Percentiles rank a stretch among this genome's conserved stretches.
phyloP scores from a whole-genome alignment of 2,797 vertebrate species.

The Falco columbarius region DNA sequence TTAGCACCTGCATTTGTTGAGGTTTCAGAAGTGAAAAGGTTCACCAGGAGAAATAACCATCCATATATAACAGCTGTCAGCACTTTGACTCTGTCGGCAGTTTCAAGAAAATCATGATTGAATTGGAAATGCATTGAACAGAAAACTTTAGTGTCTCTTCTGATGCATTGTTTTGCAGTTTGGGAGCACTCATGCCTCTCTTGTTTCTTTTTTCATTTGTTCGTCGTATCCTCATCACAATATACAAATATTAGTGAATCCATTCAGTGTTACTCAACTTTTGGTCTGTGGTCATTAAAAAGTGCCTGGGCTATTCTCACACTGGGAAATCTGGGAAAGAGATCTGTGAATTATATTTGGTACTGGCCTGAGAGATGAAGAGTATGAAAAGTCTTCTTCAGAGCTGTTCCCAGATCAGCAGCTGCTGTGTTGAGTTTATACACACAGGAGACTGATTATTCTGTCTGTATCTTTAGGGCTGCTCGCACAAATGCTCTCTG shows the following conservation, averaged over 20 bases:
- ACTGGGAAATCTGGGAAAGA: not conserved
- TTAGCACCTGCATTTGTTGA: not conserved
- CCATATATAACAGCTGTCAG: not conserved
- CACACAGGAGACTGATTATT: not conserved
- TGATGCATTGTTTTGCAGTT: not conserved
- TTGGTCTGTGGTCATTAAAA: not conserved
- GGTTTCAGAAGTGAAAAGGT: not conserved
- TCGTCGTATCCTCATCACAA: not conserved
- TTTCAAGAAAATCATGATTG: not conserved
- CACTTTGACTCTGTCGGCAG: not conserved
- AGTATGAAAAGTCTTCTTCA: not conserved
- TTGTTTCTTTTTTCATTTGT: not conserved
- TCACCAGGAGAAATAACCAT: not conserved
- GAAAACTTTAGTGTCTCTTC: not conserved
- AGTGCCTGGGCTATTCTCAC: not conserved
- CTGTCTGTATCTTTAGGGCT: not conserved
- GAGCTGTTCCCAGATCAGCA: not conserved
- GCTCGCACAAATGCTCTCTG: not conserved
- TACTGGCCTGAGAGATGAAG: not conserved
- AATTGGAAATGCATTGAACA: not conserved
- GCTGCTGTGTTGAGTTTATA: not conserved
- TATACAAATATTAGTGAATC: not conserved
- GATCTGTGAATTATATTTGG: not conserved
- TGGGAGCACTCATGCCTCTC: not conserved
- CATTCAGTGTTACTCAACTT: not conserved